Evolutionary conservation across 2,888 invertebrate species (phyloP), one percentile per base, ranked within the genome.

Genomic region (Emmelina monodactyla): DNA sequence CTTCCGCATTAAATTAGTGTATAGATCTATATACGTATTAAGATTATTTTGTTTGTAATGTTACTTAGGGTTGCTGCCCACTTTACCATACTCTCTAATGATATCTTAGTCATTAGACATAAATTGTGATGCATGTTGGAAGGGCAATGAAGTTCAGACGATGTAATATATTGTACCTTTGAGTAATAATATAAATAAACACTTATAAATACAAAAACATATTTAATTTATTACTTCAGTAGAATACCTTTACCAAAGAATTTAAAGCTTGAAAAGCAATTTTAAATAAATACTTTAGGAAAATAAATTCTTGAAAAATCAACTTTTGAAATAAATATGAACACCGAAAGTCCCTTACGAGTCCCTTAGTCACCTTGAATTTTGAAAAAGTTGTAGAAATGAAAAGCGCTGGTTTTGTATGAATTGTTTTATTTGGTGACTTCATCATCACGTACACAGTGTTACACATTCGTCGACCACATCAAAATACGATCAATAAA

Each of bases 141-240:
- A 63, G 61, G 65, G 57, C 61, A 64, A 55, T 55, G 60, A 52
- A 62, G 68, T 67, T 64, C 60, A 59, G 70, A 73, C 69, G 75
- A 64, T 78, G 78, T 78, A 78, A 76, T 75, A 78, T 78, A 78
- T 78, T 79, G 78, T 78, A 78, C 72, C 78, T 78, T 78, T 75
- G 64, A 75, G 69, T 68, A 62, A 55, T 25, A 66, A 66, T 76
- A 78, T 76, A 73, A 76, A 78, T 75, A 76, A 76, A 78, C 75
- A 78, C 73, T 70, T 78, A 76, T 76, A 78, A 76, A 79, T 79
- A 75, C 69, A 69, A 54, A 28, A 36, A 28, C 33, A 55, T 44
- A 59, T 69, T 31, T 6, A 2, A 11, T 32, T 19, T n/a, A 32
- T 11, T 28, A 28, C 10, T 32, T 12, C 12, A 6, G n/a, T 19